These are phyloP conservation scores for Harlomillsia oculata DNA, from an alignment of 1,140 invertebrate genomes.

Conservation along the genomic window DNA sequence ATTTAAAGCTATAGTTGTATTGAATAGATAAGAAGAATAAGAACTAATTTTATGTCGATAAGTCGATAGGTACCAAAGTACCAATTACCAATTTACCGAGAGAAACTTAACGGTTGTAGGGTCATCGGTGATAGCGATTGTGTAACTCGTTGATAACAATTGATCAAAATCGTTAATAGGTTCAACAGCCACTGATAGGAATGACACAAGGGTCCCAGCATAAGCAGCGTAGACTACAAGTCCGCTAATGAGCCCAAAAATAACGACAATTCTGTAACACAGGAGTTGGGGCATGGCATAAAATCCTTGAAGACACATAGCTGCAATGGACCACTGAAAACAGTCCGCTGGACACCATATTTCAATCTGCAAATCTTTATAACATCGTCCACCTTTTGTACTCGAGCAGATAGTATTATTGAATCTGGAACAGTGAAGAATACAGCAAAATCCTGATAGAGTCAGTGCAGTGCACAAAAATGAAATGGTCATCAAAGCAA, in stretches of 20 bases:
- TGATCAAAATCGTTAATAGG: conserved; percentile 4
- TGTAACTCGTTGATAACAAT: conserved; percentile 2
- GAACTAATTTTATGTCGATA: no score
- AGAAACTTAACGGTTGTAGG: conserved; percentile 6
- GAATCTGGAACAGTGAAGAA: no score
- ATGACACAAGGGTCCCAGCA: conserved; percentile 17
- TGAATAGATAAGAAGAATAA: not conserved
- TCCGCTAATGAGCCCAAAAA: not conserved
- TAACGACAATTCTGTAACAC: conserved; percentile 6
- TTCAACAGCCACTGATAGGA: conserved; percentile 13
- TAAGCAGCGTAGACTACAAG: conserved; percentile 14
- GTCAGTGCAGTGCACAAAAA: not conserved
- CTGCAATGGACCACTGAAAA: conserved; percentile 10
- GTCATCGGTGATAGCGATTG: not conserved
- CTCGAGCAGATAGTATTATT: not conserved
- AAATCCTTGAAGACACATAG: conserved; percentile 8
- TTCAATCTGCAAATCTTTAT: not conserved
- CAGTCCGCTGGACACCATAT: conserved; percentile 12
- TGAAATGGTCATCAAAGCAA: not conserved
- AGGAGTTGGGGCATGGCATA: not conserved
- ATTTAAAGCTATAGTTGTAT: not conserved
- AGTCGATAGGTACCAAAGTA: no score
- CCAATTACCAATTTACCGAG: conserved; percentile 1
- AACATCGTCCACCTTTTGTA: not conserved
- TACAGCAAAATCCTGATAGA: no score